phyloP scores from a whole-genome alignment of 1,140 invertebrate genomes.

The Fopius arisanus region DNA sequence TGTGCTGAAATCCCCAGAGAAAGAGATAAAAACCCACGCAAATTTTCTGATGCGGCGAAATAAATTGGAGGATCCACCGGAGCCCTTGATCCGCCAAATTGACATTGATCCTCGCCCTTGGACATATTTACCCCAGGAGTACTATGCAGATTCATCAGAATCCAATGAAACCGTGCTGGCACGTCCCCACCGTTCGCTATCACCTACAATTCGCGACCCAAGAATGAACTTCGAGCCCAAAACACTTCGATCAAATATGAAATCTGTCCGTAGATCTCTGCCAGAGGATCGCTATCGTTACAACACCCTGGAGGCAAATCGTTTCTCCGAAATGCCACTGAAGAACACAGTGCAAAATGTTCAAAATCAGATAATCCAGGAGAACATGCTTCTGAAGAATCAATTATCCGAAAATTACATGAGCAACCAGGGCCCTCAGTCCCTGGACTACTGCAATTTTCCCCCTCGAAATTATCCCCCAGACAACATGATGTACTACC shows the following conservation, averaged over 20 bases:
- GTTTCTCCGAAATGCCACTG: constrained; percentile 48
- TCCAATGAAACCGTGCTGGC: constrained; percentile 62
- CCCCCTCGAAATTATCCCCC: background rate
- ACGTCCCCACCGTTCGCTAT: constrained; percentile 54
- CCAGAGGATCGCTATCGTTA: constrained; percentile 41
- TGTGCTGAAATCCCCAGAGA: constrained; percentile 55
- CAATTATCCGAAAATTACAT: constrained; percentile 31
- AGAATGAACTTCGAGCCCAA: constrained; percentile 49
- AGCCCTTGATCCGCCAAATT: constrained; percentile 51
- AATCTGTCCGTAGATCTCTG: constrained; percentile 24
- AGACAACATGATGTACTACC: constrained; percentile 17
- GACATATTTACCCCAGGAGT: constrained; percentile 50
- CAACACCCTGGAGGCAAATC: constrained; percentile 43
- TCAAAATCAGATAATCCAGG: constrained; percentile 63
- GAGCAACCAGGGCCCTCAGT: background rate
- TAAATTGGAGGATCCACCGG: constrained; percentile 51
- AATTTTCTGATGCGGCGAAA: constrained; percentile 58
- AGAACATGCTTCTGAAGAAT: constrained; percentile 59
- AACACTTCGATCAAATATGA: constrained; percentile 38
- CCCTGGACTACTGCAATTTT: background rate
- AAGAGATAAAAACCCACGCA: constrained; percentile 60
- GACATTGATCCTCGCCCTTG: constrained; percentile 58
- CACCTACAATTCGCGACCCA: constrained; percentile 54
- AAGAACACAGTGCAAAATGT: constrained; percentile 63
- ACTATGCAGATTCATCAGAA: constrained; percentile 63